phyloP scores from a whole-genome alignment of 2,888 invertebrate species.

The Morpho deidamia region DNA sequence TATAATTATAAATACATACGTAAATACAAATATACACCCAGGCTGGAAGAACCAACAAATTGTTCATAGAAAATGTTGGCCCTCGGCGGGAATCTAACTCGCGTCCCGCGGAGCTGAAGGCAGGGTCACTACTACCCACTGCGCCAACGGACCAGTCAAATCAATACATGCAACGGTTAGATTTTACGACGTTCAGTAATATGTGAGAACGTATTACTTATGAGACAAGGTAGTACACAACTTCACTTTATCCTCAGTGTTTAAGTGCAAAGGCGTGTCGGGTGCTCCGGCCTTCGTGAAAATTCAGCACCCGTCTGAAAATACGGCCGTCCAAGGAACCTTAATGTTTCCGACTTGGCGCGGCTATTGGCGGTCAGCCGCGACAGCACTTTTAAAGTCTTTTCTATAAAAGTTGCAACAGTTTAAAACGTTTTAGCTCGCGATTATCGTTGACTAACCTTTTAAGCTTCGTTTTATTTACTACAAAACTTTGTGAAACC shows the following conservation, averaged over 20 bases:
- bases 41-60: too few relatives aligned
- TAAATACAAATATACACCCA: too few relatives aligned
- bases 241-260: slow-evolving; percentile 58
- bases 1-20: too few relatives aligned
- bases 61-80: too few relatives aligned
- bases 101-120: too few relatives aligned
- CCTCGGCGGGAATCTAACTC: too few relatives aligned
- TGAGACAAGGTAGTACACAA: slow-evolving; percentile 54
- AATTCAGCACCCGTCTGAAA: slow-evolving; percentile 64
- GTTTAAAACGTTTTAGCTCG: slow-evolving; percentile 13
- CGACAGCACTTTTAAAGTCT: slow-evolving; percentile 47
- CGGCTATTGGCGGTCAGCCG: slow-evolving; percentile 61
- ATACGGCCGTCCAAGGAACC: slow-evolving; percentile 73
- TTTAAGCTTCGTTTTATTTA: background rate
- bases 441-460: background rate
- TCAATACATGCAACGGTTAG: too few relatives aligned
- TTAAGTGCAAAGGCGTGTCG: slow-evolving; percentile 77
- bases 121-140: too few relatives aligned
- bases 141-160: too few relatives aligned
- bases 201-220: slow-evolving; percentile 54
- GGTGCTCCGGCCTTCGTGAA: slow-evolving; percentile 59
- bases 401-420: slow-evolving; percentile 41
- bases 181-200: too few relatives aligned
- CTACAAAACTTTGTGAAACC: too few relatives aligned
- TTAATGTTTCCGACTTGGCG: slow-evolving; percentile 73